Evolutionary conservation across 1,140 invertebrate genomes (phyloP).

Genomic region (Octopus bimaculoides): DNA sequence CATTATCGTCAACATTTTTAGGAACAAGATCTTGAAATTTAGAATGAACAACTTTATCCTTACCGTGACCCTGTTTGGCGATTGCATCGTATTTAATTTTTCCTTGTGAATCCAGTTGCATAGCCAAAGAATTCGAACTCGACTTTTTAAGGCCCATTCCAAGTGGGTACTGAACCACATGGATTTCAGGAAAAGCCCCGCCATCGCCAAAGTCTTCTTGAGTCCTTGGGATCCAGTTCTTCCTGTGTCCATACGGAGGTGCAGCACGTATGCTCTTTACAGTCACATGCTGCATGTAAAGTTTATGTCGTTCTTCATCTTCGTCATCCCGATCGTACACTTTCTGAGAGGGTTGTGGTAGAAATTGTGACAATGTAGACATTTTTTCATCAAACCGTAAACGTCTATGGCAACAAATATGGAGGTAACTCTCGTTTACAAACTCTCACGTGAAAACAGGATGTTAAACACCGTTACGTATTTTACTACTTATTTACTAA

Average conservation of each 20-base stretch:
- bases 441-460: no score
- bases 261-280: slow-evolving; percentile 81
- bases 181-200: slow-evolving; percentile 97
- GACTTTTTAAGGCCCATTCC: slow-evolving; percentile 69
- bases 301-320: slow-evolving; percentile 62
- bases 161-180: slow-evolving; percentile 94
- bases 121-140: slow-evolving; percentile 82
- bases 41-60: slow-evolving; percentile 97
- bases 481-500: no score
- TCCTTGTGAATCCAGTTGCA: slow-evolving; percentile 81
- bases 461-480: no score
- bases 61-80: slow-evolving; percentile 89
- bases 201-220: slow-evolving; percentile 91
- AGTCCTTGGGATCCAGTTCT: slow-evolving; percentile 88
- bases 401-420: no score
- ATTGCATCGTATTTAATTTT: slow-evolving; percentile 98
- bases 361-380: slow-evolving; percentile 27
- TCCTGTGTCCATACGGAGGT: slow-evolving; percentile 94
- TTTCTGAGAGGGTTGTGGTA: slow-evolving; percentile 80
- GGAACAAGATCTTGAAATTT: slow-evolving; percentile 91
- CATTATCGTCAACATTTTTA: slow-evolving; percentile 87
- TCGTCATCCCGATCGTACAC: slow-evolving; percentile 88
- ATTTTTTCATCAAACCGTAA: neutral
- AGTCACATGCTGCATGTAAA: slow-evolving; percentile 59
- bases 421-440: no score